phyloP scores from a whole-genome alignment of 2,113 vertebrate genomes.

The Erpornis zantholeuca region DNA sequence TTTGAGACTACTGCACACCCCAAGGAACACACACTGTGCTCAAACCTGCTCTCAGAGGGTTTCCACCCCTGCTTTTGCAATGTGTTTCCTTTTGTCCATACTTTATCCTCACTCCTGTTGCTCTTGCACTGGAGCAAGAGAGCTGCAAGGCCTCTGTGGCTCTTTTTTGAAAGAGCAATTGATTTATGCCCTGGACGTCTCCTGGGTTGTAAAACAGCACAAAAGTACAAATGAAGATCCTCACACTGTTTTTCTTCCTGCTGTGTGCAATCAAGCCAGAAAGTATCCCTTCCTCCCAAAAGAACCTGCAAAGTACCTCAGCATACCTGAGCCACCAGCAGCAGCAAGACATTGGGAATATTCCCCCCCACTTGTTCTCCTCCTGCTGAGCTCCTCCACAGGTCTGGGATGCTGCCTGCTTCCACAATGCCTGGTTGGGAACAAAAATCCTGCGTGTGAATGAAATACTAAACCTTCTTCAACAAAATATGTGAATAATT shows the following conservation, averaged over 20 bases:
- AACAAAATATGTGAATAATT: not conserved
- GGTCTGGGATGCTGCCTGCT: not conserved
- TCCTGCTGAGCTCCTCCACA: constrained; percentile 30
- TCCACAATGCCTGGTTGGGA: not conserved
- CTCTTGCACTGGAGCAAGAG: not conserved
- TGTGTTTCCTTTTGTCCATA: not conserved
- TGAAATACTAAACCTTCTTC: not conserved
- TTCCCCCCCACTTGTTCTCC: not conserved
- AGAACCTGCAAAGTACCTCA: not conserved
- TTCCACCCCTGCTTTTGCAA: not conserved
- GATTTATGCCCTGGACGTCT: not conserved
- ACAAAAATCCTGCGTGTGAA: not conserved
- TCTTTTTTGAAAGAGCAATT: not conserved
- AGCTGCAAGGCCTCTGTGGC: not conserved
- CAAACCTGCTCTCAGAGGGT: not conserved
- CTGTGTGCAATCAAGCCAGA: constrained; percentile 34
- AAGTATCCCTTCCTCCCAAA: not conserved
- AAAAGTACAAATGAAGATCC: not conserved
- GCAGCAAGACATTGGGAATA: not conserved
- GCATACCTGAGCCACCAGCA: not conserved
- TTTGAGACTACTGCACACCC: not conserved
- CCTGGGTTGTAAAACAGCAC: not conserved
- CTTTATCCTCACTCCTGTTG: not conserved
- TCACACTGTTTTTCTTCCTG: constrained; percentile 14
- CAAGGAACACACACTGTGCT: not conserved